Percentiles rank a stretch among this genome's conserved stretches.
These are phyloP conservation scores for Myotis brandtii DNA, from an alignment of 2,113 vertebrate genomes.

Conservation along the genomic window DNA sequence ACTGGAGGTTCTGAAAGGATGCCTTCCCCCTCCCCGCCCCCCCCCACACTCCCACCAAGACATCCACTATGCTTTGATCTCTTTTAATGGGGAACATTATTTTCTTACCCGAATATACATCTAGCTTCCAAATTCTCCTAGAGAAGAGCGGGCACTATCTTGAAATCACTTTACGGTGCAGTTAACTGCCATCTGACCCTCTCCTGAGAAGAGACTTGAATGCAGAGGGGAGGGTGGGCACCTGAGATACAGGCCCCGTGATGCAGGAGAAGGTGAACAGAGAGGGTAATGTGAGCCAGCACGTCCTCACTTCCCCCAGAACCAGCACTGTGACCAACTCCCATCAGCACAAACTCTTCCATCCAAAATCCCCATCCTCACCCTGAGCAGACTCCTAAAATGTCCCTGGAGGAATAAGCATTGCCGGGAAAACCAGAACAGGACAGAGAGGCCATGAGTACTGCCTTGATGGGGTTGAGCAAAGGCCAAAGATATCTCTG, in stretches of 20 bases:
- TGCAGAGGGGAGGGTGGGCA: not conserved
- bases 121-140: not conserved
- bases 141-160: not conserved
- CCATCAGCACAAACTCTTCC: not conserved
- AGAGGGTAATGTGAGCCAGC: not conserved
- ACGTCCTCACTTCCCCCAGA: not conserved
- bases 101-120: not conserved
- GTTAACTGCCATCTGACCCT: not conserved
- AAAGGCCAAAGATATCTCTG: not conserved
- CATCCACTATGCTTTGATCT: not conserved
- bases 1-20: not conserved
- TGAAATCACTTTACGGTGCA: not conserved
- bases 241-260: not conserved
- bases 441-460: not conserved
- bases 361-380: not conserved
- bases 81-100: not conserved
- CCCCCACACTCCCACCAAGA: not conserved
- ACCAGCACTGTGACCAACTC: not conserved
- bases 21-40: too few species aligned
- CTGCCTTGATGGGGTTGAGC: not conserved
- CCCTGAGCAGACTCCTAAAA: not conserved
- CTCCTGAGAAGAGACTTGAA: not conserved
- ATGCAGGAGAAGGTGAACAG: not conserved
- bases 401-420: not conserved
- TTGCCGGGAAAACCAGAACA: not conserved